These are phyloP conservation scores for Xestia sexstrigata DNA, from an alignment of 2,888 invertebrate genomes.

Conservation along the genomic window DNA sequence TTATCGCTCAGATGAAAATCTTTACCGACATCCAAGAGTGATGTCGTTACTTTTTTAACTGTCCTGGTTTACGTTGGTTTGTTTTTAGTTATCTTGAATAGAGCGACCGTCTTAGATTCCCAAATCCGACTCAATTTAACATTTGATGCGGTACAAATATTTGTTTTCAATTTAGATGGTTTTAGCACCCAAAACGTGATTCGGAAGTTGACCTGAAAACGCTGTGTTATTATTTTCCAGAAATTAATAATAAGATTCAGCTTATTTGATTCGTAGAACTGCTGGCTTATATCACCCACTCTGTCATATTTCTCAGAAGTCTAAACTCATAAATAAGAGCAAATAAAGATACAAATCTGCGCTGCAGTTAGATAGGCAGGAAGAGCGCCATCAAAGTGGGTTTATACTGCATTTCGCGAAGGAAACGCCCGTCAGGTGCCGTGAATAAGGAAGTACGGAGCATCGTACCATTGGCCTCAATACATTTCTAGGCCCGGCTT, in stretches of 20 bases:
- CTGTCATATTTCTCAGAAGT: constrained; percentile 45
- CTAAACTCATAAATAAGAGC: constrained; percentile 35
- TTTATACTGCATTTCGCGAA: constrained; percentile 63
- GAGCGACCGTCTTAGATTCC: background rate
- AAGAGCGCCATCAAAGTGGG: constrained; percentile 62
- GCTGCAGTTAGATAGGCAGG: constrained; percentile 53
- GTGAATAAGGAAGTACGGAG: constrained; percentile 65
- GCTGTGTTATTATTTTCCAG: background rate
- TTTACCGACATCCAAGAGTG: background rate
- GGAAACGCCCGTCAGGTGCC: constrained; percentile 63
- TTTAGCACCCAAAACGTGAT: background rate
- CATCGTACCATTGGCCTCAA: constrained; percentile 60
- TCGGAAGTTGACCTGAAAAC: background rate
- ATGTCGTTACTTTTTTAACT: constrained; percentile 5
- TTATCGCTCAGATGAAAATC: constrained; percentile 3
- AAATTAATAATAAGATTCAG: background rate
- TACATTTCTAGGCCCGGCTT: constrained; percentile 52
- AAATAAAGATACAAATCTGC: constrained; percentile 56
- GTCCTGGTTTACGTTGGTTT: background rate
- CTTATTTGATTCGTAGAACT: constrained; percentile 19
- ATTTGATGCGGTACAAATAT: constrained; percentile 5
- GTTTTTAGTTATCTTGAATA: constrained; percentile 10
- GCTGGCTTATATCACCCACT: constrained; percentile 23
- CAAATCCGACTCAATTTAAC: background rate
- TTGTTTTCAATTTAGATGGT: constrained; percentile 7